phyloP scores from a whole-genome alignment of 2,113 vertebrate species.

The Oostethus manadensis region DNA sequence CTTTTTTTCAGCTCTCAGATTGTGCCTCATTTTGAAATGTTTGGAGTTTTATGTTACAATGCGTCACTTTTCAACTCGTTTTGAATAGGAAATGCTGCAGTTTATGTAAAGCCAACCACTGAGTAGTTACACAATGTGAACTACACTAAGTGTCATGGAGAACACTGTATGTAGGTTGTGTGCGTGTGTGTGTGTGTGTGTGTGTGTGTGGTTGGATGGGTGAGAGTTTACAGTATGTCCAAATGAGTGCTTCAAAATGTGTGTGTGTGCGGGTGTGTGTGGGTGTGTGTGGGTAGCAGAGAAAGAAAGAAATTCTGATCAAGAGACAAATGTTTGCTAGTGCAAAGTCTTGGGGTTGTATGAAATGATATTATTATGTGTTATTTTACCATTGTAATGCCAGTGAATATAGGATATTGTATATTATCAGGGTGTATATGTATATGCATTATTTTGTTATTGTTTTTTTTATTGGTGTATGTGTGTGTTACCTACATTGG shows the following conservation, averaged over 20 bases:
- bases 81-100: constrained; percentile 36
- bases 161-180: constrained; percentile 25
- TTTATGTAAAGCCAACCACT: constrained; percentile 13
- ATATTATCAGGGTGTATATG: constrained; percentile 17
- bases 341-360: background rate
- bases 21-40: constrained; percentile 31
- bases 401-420: constrained; percentile 16
- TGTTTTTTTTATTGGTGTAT: constrained; percentile 2
- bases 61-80: constrained; percentile 32
- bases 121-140: constrained; percentile 18
- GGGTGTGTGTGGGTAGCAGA: constrained; percentile 2
- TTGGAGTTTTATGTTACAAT: constrained; percentile 19
- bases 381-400: constrained; percentile 16
- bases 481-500: constrained; percentile 17
- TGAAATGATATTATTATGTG: background rate
- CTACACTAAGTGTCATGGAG: constrained; percentile 10
- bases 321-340: constrained; percentile 14
- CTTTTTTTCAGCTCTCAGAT: constrained; percentile 27
- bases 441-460: constrained; percentile 3
- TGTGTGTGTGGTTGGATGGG: constrained; percentile 12
- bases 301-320: constrained; percentile 9
- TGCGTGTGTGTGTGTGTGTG: constrained; percentile 2
- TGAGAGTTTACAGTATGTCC: constrained; percentile 9
- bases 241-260: constrained; percentile 15
- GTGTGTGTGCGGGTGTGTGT: constrained; percentile 10